Percentiles rank a stretch among this genome's conserved stretches.
phyloP scores from a whole-genome alignment of 1,140 invertebrate species.

The Telenomus remus region DNA sequence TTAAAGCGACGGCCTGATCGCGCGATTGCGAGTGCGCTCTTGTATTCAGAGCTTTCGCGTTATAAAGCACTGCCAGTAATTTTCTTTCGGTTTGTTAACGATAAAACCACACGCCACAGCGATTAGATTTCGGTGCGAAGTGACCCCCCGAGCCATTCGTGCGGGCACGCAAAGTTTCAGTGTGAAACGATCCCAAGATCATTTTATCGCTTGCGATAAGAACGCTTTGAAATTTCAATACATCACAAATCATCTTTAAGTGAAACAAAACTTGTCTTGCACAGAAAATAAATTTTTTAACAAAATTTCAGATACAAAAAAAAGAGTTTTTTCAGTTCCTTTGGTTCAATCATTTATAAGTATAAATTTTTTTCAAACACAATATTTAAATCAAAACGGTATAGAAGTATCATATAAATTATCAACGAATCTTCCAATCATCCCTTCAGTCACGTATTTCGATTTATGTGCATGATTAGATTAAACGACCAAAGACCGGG shows the following conservation, averaged over 20 bases:
- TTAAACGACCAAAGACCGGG: slow-evolving; percentile 12
- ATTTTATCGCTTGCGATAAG: slow-evolving; percentile 61
- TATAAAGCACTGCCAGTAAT: slow-evolving; percentile 49
- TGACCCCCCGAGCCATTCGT: slow-evolving; percentile 45
- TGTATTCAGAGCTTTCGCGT: slow-evolving; percentile 34
- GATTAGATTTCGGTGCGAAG: slow-evolving; percentile 59
- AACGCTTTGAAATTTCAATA: slow-evolving; percentile 57
- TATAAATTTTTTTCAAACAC: neutral
- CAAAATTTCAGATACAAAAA: no score
- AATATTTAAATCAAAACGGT: neutral
- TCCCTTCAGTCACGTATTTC: slow-evolving; percentile 40
- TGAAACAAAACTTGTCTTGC: slow-evolving; percentile 29
- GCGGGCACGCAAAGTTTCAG: slow-evolving; percentile 50
- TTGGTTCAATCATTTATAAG: no score
- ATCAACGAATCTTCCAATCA: slow-evolving; percentile 22
- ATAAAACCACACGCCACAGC: slow-evolving; percentile 53
- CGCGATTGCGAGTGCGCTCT: slow-evolving; percentile 39
- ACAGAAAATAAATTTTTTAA: neutral
- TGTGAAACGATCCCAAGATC: slow-evolving; percentile 53
- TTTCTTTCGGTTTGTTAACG: slow-evolving; percentile 55
- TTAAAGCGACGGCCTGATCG: slow-evolving; percentile 32
- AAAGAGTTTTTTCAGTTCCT: neutral
- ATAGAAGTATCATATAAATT: slow-evolving; percentile 14
- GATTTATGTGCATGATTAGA: slow-evolving; percentile 31
- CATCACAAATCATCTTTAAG: slow-evolving; percentile 51